Evolutionary conservation across 1,140 invertebrate genomes (phyloP).

Genomic region (Anadara kagoshimensis): DNA sequence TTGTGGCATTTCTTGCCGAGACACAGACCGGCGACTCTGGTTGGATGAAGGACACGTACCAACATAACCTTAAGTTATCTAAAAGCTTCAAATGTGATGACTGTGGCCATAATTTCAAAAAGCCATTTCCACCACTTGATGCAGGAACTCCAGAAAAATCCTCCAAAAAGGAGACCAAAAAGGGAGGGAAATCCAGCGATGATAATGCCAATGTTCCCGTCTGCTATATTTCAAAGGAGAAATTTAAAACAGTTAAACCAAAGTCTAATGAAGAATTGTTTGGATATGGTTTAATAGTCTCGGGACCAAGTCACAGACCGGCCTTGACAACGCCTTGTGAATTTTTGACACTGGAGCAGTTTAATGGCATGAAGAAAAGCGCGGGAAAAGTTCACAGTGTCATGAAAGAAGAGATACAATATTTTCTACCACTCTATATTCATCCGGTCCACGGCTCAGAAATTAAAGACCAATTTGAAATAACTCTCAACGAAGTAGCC

Average conservation of each 20-base stretch:
- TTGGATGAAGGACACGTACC: constrained; percentile 43
- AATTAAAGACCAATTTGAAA: constrained; percentile 57
- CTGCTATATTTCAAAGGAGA: constrained; percentile 63
- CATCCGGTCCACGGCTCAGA: constrained; percentile 53
- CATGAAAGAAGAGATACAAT: constrained; percentile 60
- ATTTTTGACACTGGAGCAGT: constrained; percentile 54
- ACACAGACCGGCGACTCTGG: constrained; percentile 42
- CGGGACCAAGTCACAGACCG: constrained; percentile 54
- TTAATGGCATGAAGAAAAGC: constrained; percentile 56
- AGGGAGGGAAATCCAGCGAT: constrained; percentile 15
- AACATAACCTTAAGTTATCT: constrained; percentile 50
- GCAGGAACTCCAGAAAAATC: constrained; percentile 28
- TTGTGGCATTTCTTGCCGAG: constrained; percentile 61
- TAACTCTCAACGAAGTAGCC: constrained; percentile 48
- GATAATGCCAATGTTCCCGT: constrained; percentile 37
- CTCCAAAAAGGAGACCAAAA: constrained; percentile 25
- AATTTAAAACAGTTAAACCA: constrained; percentile 45
- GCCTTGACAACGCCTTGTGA: constrained; percentile 63
- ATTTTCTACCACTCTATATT: constrained; percentile 62
- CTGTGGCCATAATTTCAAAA: constrained; percentile 60
- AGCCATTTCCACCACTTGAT: constrained; percentile 55
- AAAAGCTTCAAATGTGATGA: constrained; percentile 56
- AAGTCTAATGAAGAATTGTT: constrained; percentile 52
- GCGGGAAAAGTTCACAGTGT: constrained; percentile 59
- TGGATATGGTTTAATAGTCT: constrained; percentile 61